Conservation (phyloP, 2,113 vertebrate species). For the Telmatochromis sp. region DNA sequence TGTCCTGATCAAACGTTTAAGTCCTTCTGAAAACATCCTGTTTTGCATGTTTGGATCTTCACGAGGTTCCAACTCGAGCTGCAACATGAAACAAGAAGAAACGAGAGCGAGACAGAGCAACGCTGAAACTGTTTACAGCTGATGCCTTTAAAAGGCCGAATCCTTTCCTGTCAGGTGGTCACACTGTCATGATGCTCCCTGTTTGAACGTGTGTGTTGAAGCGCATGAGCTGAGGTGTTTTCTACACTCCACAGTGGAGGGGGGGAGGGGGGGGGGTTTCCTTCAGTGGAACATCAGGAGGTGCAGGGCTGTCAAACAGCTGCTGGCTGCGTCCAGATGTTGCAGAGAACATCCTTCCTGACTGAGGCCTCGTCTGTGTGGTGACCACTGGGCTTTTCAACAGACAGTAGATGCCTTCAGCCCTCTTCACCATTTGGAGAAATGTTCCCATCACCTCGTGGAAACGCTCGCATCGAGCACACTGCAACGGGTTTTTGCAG, state of each 20-base stretch:
- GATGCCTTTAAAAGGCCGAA: not conserved
- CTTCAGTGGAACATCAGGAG: no score
- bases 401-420: not conserved
- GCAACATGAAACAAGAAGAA: not conserved
- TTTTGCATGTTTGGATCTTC: not conserved
- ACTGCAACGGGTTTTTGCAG: not conserved
- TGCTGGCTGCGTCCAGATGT: not conserved
- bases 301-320: no score
- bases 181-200: not conserved
- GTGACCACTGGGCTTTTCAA: not conserved
- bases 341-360: not conserved
- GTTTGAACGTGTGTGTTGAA: not conserved
- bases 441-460: not conserved
- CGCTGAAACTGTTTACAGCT: not conserved
- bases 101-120: accelerated
- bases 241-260: not conserved
- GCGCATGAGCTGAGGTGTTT: not conserved
- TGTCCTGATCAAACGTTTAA: not conserved
- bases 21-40: accelerated
- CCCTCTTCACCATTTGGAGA: not conserved
- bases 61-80: accelerated
- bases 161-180: not conserved
- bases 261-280: not conserved
- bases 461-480: accelerated
- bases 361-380: not conserved